Conservation (phyloP, 2,797 vertebrate species). For the Sarcophilus harrisii region DNA sequence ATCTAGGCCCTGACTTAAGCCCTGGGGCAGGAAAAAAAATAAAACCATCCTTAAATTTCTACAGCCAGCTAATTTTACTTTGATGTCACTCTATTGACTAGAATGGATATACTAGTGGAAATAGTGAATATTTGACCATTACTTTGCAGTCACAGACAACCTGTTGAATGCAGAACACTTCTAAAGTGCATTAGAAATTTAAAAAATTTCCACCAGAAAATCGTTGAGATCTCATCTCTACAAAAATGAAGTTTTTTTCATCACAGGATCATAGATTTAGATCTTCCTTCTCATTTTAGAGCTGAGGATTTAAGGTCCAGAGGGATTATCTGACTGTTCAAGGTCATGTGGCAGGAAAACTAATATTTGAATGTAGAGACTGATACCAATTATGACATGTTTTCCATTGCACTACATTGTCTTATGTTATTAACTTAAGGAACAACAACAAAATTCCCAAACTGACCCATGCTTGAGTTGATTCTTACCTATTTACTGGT, state of each 20-base stretch:
- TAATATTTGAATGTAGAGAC: background rate
- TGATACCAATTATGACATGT: background rate
- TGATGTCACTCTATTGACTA: fast-evolving
- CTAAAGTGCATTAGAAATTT: conserved; percentile 19
- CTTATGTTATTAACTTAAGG: background rate
- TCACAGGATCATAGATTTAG: background rate
- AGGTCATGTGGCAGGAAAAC: background rate
- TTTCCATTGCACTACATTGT: background rate
- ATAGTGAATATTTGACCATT: fast-evolving
- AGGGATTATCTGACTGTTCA: background rate
- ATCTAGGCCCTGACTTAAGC: background rate
- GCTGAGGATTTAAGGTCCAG: background rate
- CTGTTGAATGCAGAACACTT: background rate
- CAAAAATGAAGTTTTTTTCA: conserved; percentile 14
- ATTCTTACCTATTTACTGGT: background rate
- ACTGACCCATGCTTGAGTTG: background rate
- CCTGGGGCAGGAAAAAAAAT: background rate
- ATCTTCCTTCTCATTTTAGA: background rate
- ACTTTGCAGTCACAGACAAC: background rate
- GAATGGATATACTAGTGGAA: fast-evolving
- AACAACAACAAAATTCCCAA: background rate
- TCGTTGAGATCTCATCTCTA: background rate
- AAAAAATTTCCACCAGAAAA: background rate
- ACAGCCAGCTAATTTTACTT: background rate
- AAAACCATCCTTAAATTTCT: background rate